These are phyloP conservation scores for Leuciscus idus DNA, from an alignment of 2,113 vertebrate species.

Conservation along the genomic window DNA sequence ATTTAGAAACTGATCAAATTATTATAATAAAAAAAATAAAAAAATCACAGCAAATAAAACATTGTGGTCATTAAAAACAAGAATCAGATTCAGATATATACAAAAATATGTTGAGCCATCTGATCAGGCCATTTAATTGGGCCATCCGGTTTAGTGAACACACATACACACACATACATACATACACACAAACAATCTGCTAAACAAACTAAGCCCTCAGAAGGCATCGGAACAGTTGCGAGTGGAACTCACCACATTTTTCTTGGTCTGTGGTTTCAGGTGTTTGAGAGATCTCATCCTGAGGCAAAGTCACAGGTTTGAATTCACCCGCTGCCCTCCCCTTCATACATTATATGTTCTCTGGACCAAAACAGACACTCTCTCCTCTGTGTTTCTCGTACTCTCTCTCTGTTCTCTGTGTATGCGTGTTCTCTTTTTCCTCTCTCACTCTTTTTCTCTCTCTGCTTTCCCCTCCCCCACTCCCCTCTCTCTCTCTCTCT, in stretches of 20 bases:
- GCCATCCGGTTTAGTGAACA: neutral
- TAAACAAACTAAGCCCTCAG: constrained; percentile 2
- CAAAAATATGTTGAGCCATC: neutral
- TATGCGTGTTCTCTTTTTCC: constrained; percentile 50
- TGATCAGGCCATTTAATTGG: neutral
- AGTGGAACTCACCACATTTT: constrained; percentile 75
- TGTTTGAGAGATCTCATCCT: constrained; percentile 80
- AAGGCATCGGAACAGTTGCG: constrained; percentile 9
- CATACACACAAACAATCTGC: constrained; percentile 9
- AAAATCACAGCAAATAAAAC: neutral
- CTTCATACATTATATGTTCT: constrained; percentile 64
- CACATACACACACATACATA: constrained; percentile 19
- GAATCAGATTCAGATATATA: neutral
- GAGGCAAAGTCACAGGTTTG: constrained; percentile 61
- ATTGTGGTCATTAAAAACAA: neutral
- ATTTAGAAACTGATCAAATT: neutral
- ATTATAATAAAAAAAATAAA: neutral
- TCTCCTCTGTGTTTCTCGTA: constrained; percentile 39
- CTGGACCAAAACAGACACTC: constrained; percentile 41
- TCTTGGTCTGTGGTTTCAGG: constrained; percentile 78
- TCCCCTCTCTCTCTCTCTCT: constrained; percentile 58
- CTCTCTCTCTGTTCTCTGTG: constrained; percentile 52
- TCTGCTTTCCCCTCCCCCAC: constrained; percentile 54
- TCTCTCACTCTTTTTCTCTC: constrained; percentile 50
- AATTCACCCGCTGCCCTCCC: constrained; percentile 53